Percentiles rank a stretch among this genome's conserved stretches.
phyloP scores from a whole-genome alignment of 2,113 vertebrate genomes.

The Thinocorus orbignyianus region DNA sequence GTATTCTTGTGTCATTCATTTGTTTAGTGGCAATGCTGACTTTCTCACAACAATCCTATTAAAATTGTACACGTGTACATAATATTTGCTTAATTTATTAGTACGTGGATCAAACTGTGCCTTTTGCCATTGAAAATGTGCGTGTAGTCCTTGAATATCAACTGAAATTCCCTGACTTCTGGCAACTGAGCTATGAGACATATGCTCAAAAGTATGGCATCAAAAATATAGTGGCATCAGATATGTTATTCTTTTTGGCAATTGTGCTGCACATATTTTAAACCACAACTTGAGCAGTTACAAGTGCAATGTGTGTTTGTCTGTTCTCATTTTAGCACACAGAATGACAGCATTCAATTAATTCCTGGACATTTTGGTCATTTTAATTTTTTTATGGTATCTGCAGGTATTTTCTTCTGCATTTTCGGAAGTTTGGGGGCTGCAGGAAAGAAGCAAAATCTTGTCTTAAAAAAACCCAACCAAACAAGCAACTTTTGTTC shows the following conservation, averaged over 20 bases:
- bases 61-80: slow-evolving; percentile 64
- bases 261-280: slow-evolving; percentile 48
- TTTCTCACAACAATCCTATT: slow-evolving; percentile 64
- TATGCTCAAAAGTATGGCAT: slow-evolving; percentile 72
- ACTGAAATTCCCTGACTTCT: slow-evolving; percentile 69
- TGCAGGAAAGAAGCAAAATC: background rate
- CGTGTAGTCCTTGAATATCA: slow-evolving; percentile 67
- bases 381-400: background rate
- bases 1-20: slow-evolving; percentile 65
- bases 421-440: background rate
- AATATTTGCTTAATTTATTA: slow-evolving; percentile 74
- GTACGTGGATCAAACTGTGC: slow-evolving; percentile 46
- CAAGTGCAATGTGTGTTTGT: slow-evolving; percentile 42
- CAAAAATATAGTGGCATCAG: slow-evolving; percentile 35
- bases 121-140: slow-evolving; percentile 72
- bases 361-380: background rate
- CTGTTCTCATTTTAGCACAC: background rate
- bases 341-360: slow-evolving; percentile 21
- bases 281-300: slow-evolving; percentile 54
- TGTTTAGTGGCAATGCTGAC: slow-evolving; percentile 56
- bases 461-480: background rate
- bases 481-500: background rate
- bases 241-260: slow-evolving; percentile 57
- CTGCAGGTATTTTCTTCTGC: background rate
- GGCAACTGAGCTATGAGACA: slow-evolving; percentile 69